Evolutionary conservation across 1,140 invertebrate species (phyloP).

Genomic region (Alviniconcha marisindica): DNA sequence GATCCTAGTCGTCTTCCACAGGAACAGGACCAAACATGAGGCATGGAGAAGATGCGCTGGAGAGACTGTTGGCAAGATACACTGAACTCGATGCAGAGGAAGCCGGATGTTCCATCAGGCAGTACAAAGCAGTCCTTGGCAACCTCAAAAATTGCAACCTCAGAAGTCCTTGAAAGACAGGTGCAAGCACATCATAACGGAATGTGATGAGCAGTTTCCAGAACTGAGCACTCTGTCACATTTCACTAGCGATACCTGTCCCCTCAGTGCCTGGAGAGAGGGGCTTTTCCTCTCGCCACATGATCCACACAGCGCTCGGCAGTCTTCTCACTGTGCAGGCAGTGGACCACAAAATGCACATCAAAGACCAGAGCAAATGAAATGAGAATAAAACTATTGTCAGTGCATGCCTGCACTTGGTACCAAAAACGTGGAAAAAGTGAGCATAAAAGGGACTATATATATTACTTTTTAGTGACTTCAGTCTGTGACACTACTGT

Average conservation of each 20-base stretch:
- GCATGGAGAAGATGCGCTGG: not conserved
- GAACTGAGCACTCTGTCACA: slow-evolving; percentile 33
- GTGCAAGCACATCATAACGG: not conserved
- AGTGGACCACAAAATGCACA: slow-evolving; percentile 12
- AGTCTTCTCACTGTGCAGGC: not conserved
- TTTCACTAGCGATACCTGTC: slow-evolving; percentile 42
- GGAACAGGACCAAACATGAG: not conserved
- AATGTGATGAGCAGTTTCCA: slow-evolving; percentile 39
- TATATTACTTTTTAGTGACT: too few species aligned
- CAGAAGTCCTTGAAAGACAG: not conserved
- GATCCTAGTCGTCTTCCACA: not conserved
- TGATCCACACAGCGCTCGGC: slow-evolving; percentile 16
- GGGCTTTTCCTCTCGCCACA: slow-evolving; percentile 44
- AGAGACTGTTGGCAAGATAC: not conserved
- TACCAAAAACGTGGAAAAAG: too few species aligned
- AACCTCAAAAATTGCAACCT: too few species aligned
- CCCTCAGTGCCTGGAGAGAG: slow-evolving; percentile 49
- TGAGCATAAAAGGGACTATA: too few species aligned
- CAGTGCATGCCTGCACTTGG: too few species aligned
- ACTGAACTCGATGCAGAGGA: not conserved
- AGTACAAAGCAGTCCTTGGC: not conserved
- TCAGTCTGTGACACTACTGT: too few species aligned
- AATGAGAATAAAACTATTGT: too few species aligned
- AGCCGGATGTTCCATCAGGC: not conserved
- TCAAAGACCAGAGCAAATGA: too few species aligned